phyloP scores from a whole-genome alignment of 2,113 vertebrate species.

The Salminus brasiliensis region DNA sequence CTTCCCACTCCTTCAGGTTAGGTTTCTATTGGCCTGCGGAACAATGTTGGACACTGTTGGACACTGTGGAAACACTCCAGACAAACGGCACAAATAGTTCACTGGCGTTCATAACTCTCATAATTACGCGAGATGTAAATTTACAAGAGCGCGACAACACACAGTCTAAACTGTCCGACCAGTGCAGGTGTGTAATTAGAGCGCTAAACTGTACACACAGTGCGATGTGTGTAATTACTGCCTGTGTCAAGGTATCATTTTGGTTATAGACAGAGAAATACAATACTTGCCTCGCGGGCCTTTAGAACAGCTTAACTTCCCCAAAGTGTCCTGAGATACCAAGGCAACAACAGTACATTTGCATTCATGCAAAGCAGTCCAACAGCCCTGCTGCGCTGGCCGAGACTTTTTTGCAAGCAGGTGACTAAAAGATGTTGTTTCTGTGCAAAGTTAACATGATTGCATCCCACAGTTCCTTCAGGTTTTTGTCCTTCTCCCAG shows the following conservation, averaged over 20 bases:
- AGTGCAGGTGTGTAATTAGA: conserved; percentile 2
- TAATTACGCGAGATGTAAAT: conserved; percentile 29
- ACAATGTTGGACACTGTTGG: too few relatives aligned
- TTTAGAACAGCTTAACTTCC: neutral
- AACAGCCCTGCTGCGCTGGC: neutral
- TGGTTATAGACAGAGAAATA: neutral
- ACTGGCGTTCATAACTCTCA: too few relatives aligned
- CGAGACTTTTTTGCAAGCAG: neutral
- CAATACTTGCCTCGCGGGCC: neutral
- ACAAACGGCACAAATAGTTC: neutral
- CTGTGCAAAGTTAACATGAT: too few relatives aligned
- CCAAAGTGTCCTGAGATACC: neutral
- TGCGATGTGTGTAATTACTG: conserved; percentile 6
- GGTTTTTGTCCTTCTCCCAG: too few relatives aligned
- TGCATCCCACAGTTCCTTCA: too few relatives aligned
- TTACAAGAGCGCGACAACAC: conserved; percentile 19
- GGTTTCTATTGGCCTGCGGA: neutral
- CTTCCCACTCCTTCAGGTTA: neutral
- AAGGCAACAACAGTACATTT: neutral
- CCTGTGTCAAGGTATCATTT: neutral
- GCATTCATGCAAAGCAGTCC: conserved; percentile 14
- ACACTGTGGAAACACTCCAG: neutral
- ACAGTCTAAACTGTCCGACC: neutral
- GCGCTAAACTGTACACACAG: neutral
- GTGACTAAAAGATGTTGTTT: neutral